Evolutionary conservation across 2,888 invertebrate species (phyloP).

Genomic region (Pilophorus perplexus): DNA sequence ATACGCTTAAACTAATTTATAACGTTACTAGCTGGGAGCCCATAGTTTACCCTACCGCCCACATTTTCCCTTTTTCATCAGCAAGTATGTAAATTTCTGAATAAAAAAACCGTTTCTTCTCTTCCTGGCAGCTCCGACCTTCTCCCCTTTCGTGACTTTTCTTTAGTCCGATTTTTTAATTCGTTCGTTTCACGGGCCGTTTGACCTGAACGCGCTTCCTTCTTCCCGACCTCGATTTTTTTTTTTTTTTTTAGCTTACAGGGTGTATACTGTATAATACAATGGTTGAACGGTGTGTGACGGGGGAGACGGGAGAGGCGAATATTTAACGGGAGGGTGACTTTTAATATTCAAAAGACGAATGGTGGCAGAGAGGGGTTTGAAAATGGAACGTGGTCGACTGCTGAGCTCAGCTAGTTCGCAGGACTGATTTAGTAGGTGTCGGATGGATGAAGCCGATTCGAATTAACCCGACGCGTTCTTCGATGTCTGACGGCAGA

Average conservation of each 20-base stretch:
- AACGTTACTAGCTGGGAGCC: no score
- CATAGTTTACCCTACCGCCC: no score
- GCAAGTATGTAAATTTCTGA: no score
- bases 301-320: not conserved
- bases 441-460: conserved; percentile 16
- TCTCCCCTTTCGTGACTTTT: no score
- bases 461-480: conserved; percentile 1
- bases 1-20: no score
- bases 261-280: not conserved
- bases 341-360: conserved; percentile 26
- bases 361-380: no score
- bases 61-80: no score
- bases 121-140: no score
- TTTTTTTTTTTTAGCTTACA: not conserved
- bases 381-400: no score
- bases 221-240: not conserved
- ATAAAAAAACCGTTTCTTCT: no score
- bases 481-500: no score
- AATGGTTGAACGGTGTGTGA: not conserved
- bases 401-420: no score
- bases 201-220: conserved; percentile 22
- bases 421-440: conserved; percentile 22
- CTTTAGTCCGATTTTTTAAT: conserved; percentile 28
- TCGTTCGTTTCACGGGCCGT: conserved; percentile 37
- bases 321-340: conserved; percentile 33